Base-by-base conservation (phyloP, 1,140 invertebrate species). In the Phymorhynchus buccinoides region DNA sequence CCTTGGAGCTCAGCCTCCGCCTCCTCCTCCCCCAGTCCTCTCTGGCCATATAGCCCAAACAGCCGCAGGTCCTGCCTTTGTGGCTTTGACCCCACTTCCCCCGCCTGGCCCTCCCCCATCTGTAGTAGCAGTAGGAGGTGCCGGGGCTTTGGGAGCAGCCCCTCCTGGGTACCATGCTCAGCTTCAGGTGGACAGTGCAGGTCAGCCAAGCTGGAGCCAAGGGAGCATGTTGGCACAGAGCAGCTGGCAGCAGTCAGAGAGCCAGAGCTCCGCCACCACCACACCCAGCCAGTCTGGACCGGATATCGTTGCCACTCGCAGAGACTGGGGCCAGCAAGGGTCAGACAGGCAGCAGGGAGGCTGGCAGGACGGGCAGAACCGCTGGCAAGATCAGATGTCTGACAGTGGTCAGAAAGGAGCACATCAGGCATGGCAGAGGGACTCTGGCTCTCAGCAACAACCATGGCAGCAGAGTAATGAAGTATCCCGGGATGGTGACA, bases 21-120 rank as follows among this genome's bases (percentile, higher is more conserved):
- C 73, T 6, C 84, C 85, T 0, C 83, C 82, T n/a, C 79, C 87
- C n/a, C 81, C 85, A 27, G 56, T 85, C 30, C 52, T 86, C n/a
- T 41, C 75, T 44, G 84, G 66, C 66, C 77, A 80, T n/a, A 27
- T 80, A 39, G 80, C 79, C 48, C 79, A 85, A 32, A 71, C 80
- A 3, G 73, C 79, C 30, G 85, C 66, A 62, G 79, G 73, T 30
- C 73, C 68, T 18, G 79, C 85, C 41, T 77, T 80, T 52, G 71
- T 80, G 52, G 79, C 66, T 44, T 56, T 79, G 27, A 32, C 68
- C 0, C 79, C 56, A 7, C 66, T 81, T 22, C 71, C 56, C 78
- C 68, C 80, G 52, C 62, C 85, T 62, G 71, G 84, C 73, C 73
- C 77, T 44, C 42, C 79, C n/a, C 41, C 86, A 81, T 22, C 81